phyloP scores from a whole-genome alignment of 30 jellyfish, hydroid and myxozoan genomes.

The Cassiopea xamachana region DNA sequence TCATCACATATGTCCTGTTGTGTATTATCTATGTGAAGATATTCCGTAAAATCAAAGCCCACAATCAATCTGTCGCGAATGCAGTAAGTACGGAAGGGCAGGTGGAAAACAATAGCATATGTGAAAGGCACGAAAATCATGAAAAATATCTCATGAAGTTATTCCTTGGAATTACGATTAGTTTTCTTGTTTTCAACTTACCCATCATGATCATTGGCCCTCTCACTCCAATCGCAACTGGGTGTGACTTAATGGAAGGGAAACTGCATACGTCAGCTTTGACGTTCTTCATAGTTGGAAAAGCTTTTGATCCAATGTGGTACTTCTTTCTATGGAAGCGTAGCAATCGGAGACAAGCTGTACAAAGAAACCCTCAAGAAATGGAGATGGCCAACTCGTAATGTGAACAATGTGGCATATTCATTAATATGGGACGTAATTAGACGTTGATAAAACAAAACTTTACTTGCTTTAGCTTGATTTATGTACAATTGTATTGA shows the following conservation, averaged over 20 bases:
- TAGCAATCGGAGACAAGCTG: not conserved
- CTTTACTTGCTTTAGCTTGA: too few species aligned
- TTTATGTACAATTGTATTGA: too few species aligned
- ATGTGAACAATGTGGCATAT: too few species aligned
- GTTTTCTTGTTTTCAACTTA: not conserved
- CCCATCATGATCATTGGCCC: not conserved
- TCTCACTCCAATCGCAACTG: not conserved
- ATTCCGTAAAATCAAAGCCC: not conserved
- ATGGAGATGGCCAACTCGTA: too few species aligned
- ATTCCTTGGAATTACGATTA: not conserved
- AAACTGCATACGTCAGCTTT: not conserved
- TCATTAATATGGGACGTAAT: too few species aligned
- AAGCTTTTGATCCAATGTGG: not conserved
- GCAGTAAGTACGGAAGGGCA: not conserved
- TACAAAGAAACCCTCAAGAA: not conserved
- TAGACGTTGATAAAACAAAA: too few species aligned
- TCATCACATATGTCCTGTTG: not conserved
- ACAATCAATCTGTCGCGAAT: not conserved
- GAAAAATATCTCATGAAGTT: not conserved
- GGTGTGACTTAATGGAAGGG: too few species aligned
- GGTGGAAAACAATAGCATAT: not conserved
- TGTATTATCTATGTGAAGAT: not conserved
- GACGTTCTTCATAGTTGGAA: not conserved
- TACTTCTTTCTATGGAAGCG: not conserved
- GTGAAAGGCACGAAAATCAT: not conserved